These are phyloP conservation scores for Hemicrepidius hirtus DNA, from an alignment of 2,888 invertebrate genomes.

Conservation along the genomic window DNA sequence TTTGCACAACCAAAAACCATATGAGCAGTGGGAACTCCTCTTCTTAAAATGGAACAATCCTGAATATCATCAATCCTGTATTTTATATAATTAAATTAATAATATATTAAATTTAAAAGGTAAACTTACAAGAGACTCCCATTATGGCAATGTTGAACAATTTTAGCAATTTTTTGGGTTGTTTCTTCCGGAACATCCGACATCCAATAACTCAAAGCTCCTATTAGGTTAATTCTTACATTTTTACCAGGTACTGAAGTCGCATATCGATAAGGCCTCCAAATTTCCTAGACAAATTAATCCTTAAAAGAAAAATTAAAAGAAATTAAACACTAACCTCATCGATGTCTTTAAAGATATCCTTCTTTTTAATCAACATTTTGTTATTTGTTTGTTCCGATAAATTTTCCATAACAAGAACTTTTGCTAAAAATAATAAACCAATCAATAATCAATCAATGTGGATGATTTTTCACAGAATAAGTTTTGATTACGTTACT, in stretches of 20 bases:
- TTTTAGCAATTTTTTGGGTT: neutral
- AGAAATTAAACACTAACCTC: too few relatives aligned
- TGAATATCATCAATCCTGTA: slow-evolving; percentile 11
- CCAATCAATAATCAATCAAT: too few relatives aligned
- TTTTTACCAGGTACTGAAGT: neutral
- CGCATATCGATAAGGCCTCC: neutral
- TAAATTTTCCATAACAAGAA: too few relatives aligned
- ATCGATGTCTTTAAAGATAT: too few relatives aligned
- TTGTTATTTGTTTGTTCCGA: too few relatives aligned
- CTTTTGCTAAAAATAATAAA: too few relatives aligned
- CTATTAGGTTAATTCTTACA: neutral
- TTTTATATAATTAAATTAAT: neutral
- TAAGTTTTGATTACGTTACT: too few relatives aligned
- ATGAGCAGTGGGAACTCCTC: neutral
- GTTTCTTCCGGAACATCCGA: neutral
- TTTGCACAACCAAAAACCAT: neutral
- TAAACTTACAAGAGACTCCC: neutral
- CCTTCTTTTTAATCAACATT: too few relatives aligned
- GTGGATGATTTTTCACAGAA: too few relatives aligned
- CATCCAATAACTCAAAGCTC: neutral
- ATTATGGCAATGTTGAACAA: neutral
- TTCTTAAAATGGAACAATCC: slow-evolving; percentile 4
- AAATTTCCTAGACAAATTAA: neutral
- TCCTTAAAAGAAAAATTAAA: too few relatives aligned
- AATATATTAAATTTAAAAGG: neutral